Percentiles rank a stretch among this genome's conserved stretches.
Conservation (phyloP, 2,113 vertebrate genomes). For the Toxostoma redivivum region DNA sequence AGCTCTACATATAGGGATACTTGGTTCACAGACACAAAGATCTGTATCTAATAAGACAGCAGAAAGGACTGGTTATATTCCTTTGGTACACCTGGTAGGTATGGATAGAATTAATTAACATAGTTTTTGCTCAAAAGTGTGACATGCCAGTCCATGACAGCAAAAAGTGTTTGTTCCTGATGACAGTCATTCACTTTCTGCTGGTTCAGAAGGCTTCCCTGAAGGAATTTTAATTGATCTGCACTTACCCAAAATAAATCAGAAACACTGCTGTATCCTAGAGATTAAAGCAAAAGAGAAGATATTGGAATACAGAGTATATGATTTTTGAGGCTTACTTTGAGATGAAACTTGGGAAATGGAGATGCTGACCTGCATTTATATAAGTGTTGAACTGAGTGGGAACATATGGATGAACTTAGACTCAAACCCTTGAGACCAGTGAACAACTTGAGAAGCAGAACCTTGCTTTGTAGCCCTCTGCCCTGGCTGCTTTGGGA, state of each 20-base stretch:
- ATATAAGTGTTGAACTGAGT: background rate
- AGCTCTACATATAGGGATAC: background rate
- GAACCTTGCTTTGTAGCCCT: background rate
- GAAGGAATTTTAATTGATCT: constrained; percentile 70
- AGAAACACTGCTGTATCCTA: constrained; percentile 61
- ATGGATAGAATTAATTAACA: constrained; percentile 64
- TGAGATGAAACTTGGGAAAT: constrained; percentile 19
- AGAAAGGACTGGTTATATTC: constrained; percentile 17
- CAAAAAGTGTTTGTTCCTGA: constrained; percentile 62
- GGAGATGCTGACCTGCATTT: constrained; percentile 31
- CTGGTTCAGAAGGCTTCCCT: constrained; percentile 67
- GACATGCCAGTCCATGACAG: constrained; percentile 27
- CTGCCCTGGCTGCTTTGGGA: background rate
- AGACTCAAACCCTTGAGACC: background rate
- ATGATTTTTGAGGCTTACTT: constrained; percentile 40
- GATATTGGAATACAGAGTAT: constrained; percentile 34
- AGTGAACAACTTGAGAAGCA: background rate
- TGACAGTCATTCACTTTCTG: constrained; percentile 66
- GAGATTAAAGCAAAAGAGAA: constrained; percentile 57
- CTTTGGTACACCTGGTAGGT: constrained; percentile 53
- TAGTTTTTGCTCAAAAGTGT: constrained; percentile 52
- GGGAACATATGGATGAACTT: background rate
- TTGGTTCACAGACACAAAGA: background rate
- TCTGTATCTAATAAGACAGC: background rate
- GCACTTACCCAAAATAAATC: constrained; percentile 65